Conservation (phyloP, 2,888 invertebrate genomes). For the Chrysolina oricalcia region DNA sequence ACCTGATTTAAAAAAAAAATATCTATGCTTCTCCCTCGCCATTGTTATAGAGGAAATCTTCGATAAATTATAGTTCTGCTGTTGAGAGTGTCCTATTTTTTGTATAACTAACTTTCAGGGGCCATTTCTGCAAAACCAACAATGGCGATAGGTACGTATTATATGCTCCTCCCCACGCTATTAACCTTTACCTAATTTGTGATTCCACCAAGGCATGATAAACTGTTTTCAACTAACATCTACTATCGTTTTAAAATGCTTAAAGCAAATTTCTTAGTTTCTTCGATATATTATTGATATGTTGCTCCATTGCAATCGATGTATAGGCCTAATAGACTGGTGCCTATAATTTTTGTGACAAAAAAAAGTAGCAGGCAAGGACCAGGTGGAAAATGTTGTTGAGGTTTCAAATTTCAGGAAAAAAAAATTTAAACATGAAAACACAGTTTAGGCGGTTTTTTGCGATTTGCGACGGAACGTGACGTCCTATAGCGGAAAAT, state of each 20-base stretch:
- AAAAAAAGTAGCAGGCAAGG: no score
- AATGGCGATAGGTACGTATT: background rate
- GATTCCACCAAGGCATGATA: slow-evolving; percentile 15
- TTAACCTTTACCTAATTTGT: slow-evolving; percentile 3
- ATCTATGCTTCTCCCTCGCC: no score
- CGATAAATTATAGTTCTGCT: background rate
- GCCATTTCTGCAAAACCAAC: slow-evolving; percentile 3
- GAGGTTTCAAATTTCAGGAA: no score
- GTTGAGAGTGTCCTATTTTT: background rate
- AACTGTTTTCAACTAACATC: background rate
- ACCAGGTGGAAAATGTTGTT: no score
- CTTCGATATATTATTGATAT: background rate
- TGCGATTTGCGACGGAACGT: no score
- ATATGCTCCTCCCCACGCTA: slow-evolving; percentile 16
- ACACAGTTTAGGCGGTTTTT: no score
- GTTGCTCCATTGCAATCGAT: background rate
- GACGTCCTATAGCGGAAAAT: no score
- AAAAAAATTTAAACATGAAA: no score
- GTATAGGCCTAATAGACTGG: background rate
- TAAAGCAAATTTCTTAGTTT: background rate
- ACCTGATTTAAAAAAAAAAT: no score
- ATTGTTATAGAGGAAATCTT: background rate
- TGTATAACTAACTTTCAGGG: background rate
- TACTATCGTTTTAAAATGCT: background rate
- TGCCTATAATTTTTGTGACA: no score